A percentile compares a stretch with the other conserved stretches of the same genome.
phyloP scores from a whole-genome alignment of 2,797 vertebrate genomes.

The Scarus forsteni region DNA sequence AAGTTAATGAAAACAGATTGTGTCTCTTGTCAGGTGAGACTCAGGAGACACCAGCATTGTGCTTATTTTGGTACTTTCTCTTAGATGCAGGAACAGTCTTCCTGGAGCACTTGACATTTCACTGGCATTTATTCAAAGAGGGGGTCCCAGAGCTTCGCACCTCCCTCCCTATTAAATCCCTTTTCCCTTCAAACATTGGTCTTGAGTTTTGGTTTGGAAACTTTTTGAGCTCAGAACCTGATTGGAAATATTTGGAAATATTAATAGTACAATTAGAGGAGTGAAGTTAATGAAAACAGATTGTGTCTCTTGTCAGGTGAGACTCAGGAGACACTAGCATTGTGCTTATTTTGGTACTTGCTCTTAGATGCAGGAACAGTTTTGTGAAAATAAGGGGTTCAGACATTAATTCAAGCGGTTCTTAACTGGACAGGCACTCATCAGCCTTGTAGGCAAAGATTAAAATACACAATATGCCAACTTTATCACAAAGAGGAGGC shows the following conservation, averaged over 20 bases:
- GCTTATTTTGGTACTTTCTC: constrained; percentile 17
- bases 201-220: too few relatives aligned
- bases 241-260: background rate
- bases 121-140: too few relatives aligned
- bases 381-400: background rate
- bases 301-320: constrained; percentile 19
- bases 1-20: constrained; percentile 55
- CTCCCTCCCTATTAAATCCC: too few relatives aligned
- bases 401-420: background rate
- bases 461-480: background rate
- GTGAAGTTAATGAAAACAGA: constrained; percentile 51
- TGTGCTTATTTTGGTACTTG: constrained; percentile 21
- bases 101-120: too few relatives aligned
- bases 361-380: constrained; percentile 7
- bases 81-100: constrained; percentile 11
- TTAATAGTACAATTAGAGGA: constrained; percentile 7
- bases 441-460: background rate
- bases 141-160: too few relatives aligned
- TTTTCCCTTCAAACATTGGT: too few relatives aligned
- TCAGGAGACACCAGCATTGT: constrained; percentile 13
- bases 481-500: too few relatives aligned
- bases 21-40: constrained; percentile 17
- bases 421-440: background rate
- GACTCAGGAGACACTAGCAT: constrained; percentile 17
- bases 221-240: constrained; percentile 35